Base-by-base conservation (phyloP, 2,888 invertebrate genomes). In the Latrodectus elegans region DNA sequence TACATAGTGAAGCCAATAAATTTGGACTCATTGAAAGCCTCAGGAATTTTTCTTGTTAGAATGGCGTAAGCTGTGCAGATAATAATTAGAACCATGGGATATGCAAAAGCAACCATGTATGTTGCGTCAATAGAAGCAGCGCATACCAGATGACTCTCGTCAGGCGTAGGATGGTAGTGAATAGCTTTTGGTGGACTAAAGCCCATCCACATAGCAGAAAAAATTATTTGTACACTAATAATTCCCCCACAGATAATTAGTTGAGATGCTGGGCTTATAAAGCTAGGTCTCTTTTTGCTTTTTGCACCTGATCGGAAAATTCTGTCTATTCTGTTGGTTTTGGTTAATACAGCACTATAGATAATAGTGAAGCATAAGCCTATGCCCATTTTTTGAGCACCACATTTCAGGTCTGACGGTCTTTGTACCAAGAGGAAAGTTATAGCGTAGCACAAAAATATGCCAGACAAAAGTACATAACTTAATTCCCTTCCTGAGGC, bases 191-290 rank as follows among this genome's bases (percentile, higher is more conserved):
- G 97, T 14, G 98, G 98, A 1, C 96, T 95, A 90, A 97, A 95
- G 89, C 97, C 94, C 95, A 97, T 96, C 98, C 98, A 98, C 55
- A 97, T 95, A 2, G 95, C 96, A 90, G 97, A 97, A 91, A 98
- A 96, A 88, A 97, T 93, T 11, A 90, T 49, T 77, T 91, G 93
- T 38, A 92, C 90, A 12, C 91, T 89, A 8, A 92, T 92, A 53
- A 93, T 90, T 3, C 90, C 91, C 15, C 91, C 91, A 88, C 93
- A 93, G 71, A 93, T 93, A 52, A 92, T 88, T 15, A 93, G 90
- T 90, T 93, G 93, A 1, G 93, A 93, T 85, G 91, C 91, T 0
- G 93, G 93, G 75, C 92, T 92, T 75, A 93, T 93, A 90, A 92
- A 93, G 85, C 91, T 92, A 4, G 93, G 93, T 75, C 92, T 89